Evolutionary conservation across 2,888 invertebrate genomes (phyloP).

Genomic region (Crocallis elinguaria): DNA sequence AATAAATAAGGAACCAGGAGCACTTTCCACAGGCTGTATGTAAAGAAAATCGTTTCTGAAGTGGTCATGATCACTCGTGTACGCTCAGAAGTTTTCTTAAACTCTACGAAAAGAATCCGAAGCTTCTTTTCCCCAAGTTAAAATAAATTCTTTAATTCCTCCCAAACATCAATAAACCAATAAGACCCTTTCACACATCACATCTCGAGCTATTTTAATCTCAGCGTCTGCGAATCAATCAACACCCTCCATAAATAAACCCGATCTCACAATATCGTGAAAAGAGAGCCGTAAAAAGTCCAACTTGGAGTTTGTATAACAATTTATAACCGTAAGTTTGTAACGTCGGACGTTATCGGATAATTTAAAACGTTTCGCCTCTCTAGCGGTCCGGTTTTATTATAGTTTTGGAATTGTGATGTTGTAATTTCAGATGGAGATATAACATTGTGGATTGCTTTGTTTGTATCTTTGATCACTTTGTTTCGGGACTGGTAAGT

Average conservation of each 20-base stretch:
- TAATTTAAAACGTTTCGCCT: conserved; percentile 55
- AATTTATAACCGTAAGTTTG: conserved; percentile 49
- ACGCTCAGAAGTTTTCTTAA: too few relatives aligned
- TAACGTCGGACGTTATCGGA: conserved; percentile 53
- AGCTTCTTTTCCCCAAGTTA: conserved; percentile 30
- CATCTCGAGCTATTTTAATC: conserved; percentile 32
- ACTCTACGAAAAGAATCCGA: too few relatives aligned
- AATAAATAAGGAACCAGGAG: too few relatives aligned
- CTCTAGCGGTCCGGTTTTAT: conserved; percentile 45
- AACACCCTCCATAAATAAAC: conserved; percentile 37
- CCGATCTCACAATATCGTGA: conserved; percentile 38
- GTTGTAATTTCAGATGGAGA: conserved; percentile 23
- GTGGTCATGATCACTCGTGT: too few relatives aligned
- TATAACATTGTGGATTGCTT: conserved; percentile 6
- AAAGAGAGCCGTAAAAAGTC: conserved; percentile 40
- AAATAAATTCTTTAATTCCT: conserved; percentile 22
- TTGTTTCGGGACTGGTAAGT: not conserved
- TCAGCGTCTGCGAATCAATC: conserved; percentile 35
- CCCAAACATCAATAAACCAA: conserved; percentile 23
- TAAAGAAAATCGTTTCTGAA: too few relatives aligned
- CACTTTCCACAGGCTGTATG: too few relatives aligned
- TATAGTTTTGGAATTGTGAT: conserved; percentile 39
- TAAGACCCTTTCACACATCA: conserved; percentile 27
- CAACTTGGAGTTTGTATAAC: conserved; percentile 44
- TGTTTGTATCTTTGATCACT: not conserved